A percentile compares a stretch with the other conserved stretches of the same genome.
These are phyloP conservation scores for Spodoptera frugiperda DNA, from an alignment of 1,140 invertebrate species.

Conservation along the genomic window DNA sequence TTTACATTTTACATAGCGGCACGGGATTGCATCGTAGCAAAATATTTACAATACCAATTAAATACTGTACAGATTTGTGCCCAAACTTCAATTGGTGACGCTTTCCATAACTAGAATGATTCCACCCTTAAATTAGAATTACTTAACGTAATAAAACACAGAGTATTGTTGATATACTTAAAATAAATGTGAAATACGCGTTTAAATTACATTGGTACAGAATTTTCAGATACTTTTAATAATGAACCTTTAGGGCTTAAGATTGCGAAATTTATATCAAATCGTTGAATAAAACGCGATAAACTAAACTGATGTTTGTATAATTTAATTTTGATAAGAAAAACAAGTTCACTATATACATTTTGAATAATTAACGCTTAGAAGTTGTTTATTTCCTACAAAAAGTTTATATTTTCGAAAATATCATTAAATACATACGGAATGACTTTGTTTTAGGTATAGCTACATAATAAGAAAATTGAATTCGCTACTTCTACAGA, in stretches of 20 bases:
- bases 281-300: too few species aligned
- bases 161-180: neutral
- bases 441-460: neutral
- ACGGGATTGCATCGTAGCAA: conserved; percentile 23
- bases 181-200: too few species aligned
- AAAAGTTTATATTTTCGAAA: neutral
- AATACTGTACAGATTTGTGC: conserved; percentile 42
- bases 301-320: too few species aligned
- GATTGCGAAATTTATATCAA: neutral
- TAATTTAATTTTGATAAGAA: too few species aligned
- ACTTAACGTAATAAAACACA: neutral
- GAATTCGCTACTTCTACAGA: conserved; percentile 2
- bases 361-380: too few species aligned
- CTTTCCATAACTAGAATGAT: neutral
- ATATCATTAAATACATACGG: neutral
- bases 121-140: neutral
- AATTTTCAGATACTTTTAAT: neutral
- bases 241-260: neutral
- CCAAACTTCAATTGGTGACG: conserved; percentile 25
- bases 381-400: too few species aligned
- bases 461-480: conserved; percentile 2
- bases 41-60: conserved; percentile 46
- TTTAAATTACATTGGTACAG: neutral
- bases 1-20: conserved; percentile 37
- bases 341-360: too few species aligned